Evolutionary conservation across 2,888 invertebrate genomes (phyloP), one percentile per base, ranked within the genome.

Genomic region (Hecatera dysodea): DNA sequence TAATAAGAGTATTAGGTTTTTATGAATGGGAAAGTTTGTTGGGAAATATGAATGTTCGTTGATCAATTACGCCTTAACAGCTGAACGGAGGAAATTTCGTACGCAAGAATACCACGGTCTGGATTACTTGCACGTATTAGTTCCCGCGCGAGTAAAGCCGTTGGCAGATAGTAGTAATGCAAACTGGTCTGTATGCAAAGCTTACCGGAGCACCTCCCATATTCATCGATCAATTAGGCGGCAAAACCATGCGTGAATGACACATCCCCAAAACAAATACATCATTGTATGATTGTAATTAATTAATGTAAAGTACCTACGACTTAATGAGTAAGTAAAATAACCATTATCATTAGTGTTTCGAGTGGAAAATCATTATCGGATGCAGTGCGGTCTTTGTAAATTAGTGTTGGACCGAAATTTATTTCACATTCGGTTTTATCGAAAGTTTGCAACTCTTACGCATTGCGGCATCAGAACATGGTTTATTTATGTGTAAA

Each of bases 251-350:
- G 29, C 17, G 27, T n/a, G 19, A 27, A 22, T 15, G 19, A 46
- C 19, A 24, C 24, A 52, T 46, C 19, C n/a, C 17, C 11, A 46
- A 48, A 67, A 67, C 33, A 62, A 61, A 61, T 27, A 65, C 48
- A 59, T 80, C 9, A 67, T 29, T 57, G 27, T 39, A 24, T 55
- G 17, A 56, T 59, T 57, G 24, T 68, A 65, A 75, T 65, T 68
- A 65, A 75, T 70, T 50, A 69, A 75, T 63, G 48, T 64, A 36
- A 78, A 70, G 60, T 44, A 55, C n/a, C n/a, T n/a, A n/a, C 52
- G 24, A 75, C 42, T 53, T 70, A 75, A 71, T 80, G 71, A 78
- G 76, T 53, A 61, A 70, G 65, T 76, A 71, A 64, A 76, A 62
- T 67, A 46, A 12, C 27, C 44, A 71, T 67, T 76, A 80, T 44